Base-by-base conservation (phyloP, 2,113 vertebrate species). In the Dasyurus viverrinus region DNA sequence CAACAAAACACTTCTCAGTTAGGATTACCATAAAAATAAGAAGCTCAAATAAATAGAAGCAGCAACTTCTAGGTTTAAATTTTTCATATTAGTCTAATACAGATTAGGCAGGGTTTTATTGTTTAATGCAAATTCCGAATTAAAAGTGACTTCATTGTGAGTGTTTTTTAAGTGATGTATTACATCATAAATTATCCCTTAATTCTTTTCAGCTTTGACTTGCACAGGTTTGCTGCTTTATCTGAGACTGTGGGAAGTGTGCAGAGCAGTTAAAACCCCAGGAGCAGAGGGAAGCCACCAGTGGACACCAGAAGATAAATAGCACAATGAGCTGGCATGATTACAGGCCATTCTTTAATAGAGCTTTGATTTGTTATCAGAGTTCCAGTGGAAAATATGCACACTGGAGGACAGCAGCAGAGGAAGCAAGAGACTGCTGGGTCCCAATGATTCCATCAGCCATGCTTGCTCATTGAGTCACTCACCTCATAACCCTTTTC, bases 401-500 rank as follows among this genome's bases (percentile, higher is more conserved):
- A 96, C 96, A 97, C 95, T 97, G 96, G 91, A 97, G 98, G 97
- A 98, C 97, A 98, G 98, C 95, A 95, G 97, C 94, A 98, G 96
- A 98, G 98, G 98, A 99, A 98, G 98, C 84, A 0, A 4, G 94
- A 96, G 95, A 96, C 98, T 93, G 94, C 97, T 94, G 96, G 94
- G 97, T 98, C 97, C 95, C 92, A 97, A 94, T 0, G 84, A 98
- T 98, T 98, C 98, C 98, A 98, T 99, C 98, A 98, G 98, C 96
- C 98, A 96, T 89, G 98, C 93, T 96, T 97, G 89, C 98, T 98
- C 98, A 99, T 98, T 96, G 2, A 99, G 93, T 98, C 98, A 98
- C 99, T 99, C 98, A 99, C 99, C 99, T 99, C 98, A 0, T 99
- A 99, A 98, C 99, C 99, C 98, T 99, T 99, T 97, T 99, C 98